Evolutionary conservation across 2,113 vertebrate genomes (phyloP), one percentile per base, ranked within the genome.

Genomic region (Cavia aperea): DNA sequence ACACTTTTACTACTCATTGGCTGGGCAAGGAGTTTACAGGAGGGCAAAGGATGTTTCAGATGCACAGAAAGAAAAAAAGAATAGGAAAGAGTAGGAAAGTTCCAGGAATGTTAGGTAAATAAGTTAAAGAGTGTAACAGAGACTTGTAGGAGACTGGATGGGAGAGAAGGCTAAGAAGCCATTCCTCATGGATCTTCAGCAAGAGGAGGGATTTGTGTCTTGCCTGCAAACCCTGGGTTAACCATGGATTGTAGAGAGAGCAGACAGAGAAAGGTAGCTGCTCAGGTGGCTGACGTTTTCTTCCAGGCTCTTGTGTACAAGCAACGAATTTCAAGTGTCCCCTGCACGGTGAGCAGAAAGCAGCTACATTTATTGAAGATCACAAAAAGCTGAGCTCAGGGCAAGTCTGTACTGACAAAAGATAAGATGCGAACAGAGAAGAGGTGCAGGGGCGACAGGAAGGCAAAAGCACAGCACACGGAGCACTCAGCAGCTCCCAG

Each of bases 1-100:
- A 51, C 43, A 46, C 33, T 75, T 84, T 49, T 14, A n/a, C 7
- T 51, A 31, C 15, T 36, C 56, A 39, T 54, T 75, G 84, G 31
- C 81, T 84, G 81, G 33, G 23, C 31, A 86, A 54, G 46, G 92
- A 33, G 39, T 58, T 83, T 78, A 65, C 33, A 84, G 31, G 49
- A 89, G 19, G 58, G 26, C 33, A 86, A 85, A 75, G 49, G 29
- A 14, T 29, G 54, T 75, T 63, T 81, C 89, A 60, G 66, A 63
- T 70, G 31, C 56, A 92, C 62, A 66, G 62, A 78, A 65, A 63
- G 43, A 91, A 78, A 54, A 46, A 81, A 81, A 65, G 24, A 60
- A 56, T 18, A 70, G 85, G 49, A 68, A 70, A 81, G 49, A 68
- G 33, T 46, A 58, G 19, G 49, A 60, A 84, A 60, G 49, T 36